Base-by-base conservation (phyloP, 2,113 vertebrate genomes). In the Erpornis zantholeuca region DNA sequence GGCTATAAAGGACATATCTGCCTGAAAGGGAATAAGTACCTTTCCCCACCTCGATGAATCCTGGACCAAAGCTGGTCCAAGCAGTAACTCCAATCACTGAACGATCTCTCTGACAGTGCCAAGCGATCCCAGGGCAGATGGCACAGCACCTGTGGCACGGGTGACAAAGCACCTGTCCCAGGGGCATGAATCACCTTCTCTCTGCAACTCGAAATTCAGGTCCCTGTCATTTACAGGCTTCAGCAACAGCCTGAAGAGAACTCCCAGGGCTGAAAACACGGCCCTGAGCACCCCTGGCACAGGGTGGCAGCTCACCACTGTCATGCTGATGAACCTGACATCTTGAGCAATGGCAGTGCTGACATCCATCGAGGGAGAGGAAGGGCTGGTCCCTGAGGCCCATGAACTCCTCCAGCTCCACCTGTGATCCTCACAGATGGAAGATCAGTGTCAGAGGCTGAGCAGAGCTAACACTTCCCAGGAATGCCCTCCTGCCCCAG, bases 311-410 rank as follows among this genome's bases (percentile, higher is more conserved):
- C 6, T 50, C 80, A 63, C 20, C 36, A 64, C n/a, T n/a, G 49
- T 4, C 56, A 35, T 1, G 9, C 27, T 24, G 16, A 64, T 36
- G 45, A 70, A 28, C 31, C 50, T 36, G 25, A 7, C 27, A 53
- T 5, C 49, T 8, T 27, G 44, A 54, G 64, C 70, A 71, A 24
- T 22, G 36, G 33, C 80, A 84, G 40, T 16, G 20, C 49, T 21
- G 47, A 8, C 5, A 44, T 4, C 9, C 35, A 18, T 1, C 0
- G 1, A 60, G 38, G 40, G 3, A 36, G 27, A 38, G 2, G 6
- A 61, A 52, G 47, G 47, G 52, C 20, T 77, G 6, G 0, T 20
- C 36, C 20, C 52, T 3, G 7, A 8, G 45, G 29, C 20, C 53
- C 47, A 24, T 0, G 2, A 54, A 60, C 29, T n/a, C n/a, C n/a